These are phyloP conservation scores for Ellobium chinense DNA, from an alignment of 2,888 invertebrate species.

Conservation along the genomic window DNA sequence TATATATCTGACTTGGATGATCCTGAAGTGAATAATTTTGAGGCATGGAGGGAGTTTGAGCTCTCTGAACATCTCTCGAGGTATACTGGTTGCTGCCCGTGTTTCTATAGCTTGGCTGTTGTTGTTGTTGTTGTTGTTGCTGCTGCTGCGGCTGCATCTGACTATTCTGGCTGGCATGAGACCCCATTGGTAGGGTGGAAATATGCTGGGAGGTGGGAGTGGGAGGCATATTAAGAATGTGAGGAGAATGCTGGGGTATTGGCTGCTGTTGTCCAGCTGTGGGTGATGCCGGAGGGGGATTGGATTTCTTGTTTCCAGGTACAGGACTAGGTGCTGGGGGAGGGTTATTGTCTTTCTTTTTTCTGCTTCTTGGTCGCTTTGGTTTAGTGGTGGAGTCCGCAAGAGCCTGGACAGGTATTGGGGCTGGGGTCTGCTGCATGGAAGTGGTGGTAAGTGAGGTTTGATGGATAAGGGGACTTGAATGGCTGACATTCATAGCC, in stretches of 20 bases:
- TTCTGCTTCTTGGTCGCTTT: constrained; percentile 63
- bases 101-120: constrained; percentile 16
- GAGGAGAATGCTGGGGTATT: not conserved
- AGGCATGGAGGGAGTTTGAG: constrained; percentile 43
- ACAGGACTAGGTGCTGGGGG: not conserved
- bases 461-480: not conserved
- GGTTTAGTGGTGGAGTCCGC: constrained; percentile 76
- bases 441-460: constrained; percentile 25
- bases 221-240: constrained; percentile 34
- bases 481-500: not conserved
- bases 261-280: constrained; percentile 21
- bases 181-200: constrained; percentile 35
- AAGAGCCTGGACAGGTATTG: constrained; percentile 69
- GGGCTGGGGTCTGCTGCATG: constrained; percentile 25
- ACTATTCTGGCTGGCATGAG: constrained; percentile 30
- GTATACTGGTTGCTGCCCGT: constrained; percentile 41
- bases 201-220: constrained; percentile 34
- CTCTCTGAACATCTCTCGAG: constrained; percentile 33
- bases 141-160: constrained; percentile 25
- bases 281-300: not conserved
- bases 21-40: constrained; percentile 37
- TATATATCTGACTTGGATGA: constrained; percentile 34
- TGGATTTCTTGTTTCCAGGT: constrained; percentile 30
- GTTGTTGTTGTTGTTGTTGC: constrained; percentile 20
- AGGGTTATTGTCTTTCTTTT: constrained; percentile 58